Base-by-base conservation (phyloP, 2,797 vertebrate genomes). In the Semotilus atromaculatus region DNA sequence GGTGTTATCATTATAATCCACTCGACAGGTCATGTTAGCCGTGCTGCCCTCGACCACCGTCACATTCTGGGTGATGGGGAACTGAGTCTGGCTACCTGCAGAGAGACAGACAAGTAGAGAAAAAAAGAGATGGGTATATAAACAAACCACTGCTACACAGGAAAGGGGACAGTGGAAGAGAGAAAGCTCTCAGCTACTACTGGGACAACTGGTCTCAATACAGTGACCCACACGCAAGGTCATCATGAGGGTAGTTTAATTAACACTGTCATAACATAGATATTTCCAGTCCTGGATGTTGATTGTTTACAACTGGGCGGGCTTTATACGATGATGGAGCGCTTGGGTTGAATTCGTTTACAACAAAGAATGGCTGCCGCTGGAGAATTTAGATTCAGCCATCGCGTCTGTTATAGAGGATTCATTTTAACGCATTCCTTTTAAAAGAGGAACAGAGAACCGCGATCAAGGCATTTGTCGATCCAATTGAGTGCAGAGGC, bases 1-100 rank as follows among this genome's bases (percentile, higher is more conserved):
- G 94, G 98, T 99, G 96, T 99, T 99, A 98, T 99, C 98, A 96
- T 99, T 99, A 94, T 97, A 97, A 96, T 99, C 98, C 93, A 99
- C 98, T 86, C 97, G 96, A 94, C 98, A 99, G 95, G 98, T 99
- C 96, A 99, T 93, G 94, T 98, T 99, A 74, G 95, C 97, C 7
- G 96, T 98, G 93, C 95, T 96, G 6, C 98, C 97, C 96, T 99
- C 97, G 76, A 98, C 96, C 88, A 97, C 98, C 0, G 98, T 99
- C 92, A 98, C 95, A 88, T 99, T 99, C 93, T 98, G 97, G 91
- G 97, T 97, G 89, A 98, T 94, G 86, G 98, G 98, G 93, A 97
- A 96, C 94, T 99, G 98, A 88, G 97, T 93, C 72, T 87, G 97
- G 71, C 89, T 88, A 68, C 90, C 89, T 90, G 85, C 45, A 75